Conservation (phyloP, 2,113 vertebrate species). For the Megaceryle torquata region DNA sequence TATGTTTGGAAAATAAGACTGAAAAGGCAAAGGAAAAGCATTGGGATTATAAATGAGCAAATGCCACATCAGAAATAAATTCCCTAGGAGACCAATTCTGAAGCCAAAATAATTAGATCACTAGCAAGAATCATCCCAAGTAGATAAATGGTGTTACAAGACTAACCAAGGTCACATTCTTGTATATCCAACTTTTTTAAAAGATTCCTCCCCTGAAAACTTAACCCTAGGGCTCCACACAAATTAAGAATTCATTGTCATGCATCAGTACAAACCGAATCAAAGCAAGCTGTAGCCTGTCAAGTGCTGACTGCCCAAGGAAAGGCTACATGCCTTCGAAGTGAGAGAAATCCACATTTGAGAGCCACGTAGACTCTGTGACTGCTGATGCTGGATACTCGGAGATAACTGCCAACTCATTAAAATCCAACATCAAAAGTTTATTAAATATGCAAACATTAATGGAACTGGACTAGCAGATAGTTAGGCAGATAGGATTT, state of each 20-base stretch:
- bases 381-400: constrained; percentile 15
- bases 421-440: constrained; percentile 37
- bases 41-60: not conserved
- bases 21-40: constrained; percentile 2
- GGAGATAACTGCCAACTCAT: constrained; percentile 48
- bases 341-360: not conserved
- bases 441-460: constrained; percentile 50
- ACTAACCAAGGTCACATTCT: not conserved
- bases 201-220: not conserved
- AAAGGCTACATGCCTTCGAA: not conserved
- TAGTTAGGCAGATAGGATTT: constrained; percentile 28
- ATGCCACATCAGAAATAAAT: not conserved
- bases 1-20: not conserved
- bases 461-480: constrained; percentile 33
- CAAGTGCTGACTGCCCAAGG: not conserved
- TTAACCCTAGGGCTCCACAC: not conserved
- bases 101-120: constrained; percentile 20
- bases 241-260: not conserved
- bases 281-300: not conserved
- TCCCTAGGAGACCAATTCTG: not conserved
- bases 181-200: not conserved
- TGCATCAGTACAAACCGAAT: not conserved
- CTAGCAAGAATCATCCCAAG: not conserved
- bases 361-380: not conserved
- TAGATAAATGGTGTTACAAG: not conserved